phyloP scores from a whole-genome alignment of 2,113 vertebrate genomes.

The Trachemys scripta region DNA sequence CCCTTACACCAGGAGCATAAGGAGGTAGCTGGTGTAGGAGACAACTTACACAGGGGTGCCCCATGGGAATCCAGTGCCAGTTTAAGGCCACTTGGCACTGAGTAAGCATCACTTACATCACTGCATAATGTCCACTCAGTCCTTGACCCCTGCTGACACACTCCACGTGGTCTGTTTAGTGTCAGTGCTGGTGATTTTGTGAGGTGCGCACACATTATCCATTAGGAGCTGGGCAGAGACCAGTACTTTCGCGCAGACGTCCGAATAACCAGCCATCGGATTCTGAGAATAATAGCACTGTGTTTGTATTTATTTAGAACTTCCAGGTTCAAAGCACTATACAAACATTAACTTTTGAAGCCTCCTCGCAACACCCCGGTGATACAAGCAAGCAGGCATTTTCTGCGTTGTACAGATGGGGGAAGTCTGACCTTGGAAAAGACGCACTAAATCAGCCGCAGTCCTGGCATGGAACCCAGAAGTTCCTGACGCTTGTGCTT shows the following conservation, averaged over 20 bases:
- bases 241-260: neutral
- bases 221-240: neutral
- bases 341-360: neutral
- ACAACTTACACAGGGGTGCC: no score
- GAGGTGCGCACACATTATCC: neutral
- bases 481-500: neutral
- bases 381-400: neutral
- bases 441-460: neutral
- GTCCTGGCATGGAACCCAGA: neutral
- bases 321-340: neutral
- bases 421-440: neutral
- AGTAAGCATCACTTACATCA: neutral
- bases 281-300: neutral
- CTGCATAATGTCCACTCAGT: neutral
- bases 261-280: neutral
- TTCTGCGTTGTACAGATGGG: neutral
- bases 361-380: neutral
- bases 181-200: neutral
- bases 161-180: neutral
- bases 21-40: neutral
- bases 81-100: neutral
- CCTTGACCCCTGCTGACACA: neutral
- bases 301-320: neutral
- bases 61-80: neutral
- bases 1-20: neutral